Evolutionary conservation across 1,140 invertebrate genomes (phyloP).

Genomic region (Drosophila paulistorum): DNA sequence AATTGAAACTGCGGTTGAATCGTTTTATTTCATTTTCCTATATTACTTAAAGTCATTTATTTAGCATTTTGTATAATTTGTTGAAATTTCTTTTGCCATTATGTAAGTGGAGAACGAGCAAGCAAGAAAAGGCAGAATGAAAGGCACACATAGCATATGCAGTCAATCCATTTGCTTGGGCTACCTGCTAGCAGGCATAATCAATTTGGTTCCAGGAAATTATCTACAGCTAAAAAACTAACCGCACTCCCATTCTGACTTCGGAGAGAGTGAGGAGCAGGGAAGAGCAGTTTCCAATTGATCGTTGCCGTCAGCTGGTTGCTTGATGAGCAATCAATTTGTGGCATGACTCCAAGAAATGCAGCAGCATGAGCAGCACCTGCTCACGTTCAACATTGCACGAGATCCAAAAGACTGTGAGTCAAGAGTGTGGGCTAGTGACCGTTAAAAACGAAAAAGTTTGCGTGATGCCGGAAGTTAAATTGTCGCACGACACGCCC

Average conservation of each 20-base stretch:
- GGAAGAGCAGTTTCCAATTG: conserved; percentile 52
- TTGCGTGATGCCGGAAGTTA: conserved; percentile 70
- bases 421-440: conserved; percentile 43
- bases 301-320: conserved; percentile 71
- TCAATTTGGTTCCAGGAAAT: conserved; percentile 7
- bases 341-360: conserved; percentile 31
- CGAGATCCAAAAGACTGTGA: neutral
- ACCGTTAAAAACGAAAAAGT: conserved; percentile 28
- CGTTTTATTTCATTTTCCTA: neutral
- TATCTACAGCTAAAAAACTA: conserved; percentile 12
- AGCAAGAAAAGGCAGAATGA: neutral
- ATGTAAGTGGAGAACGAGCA: neutral
- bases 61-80: conserved; percentile 7
- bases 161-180: neutral
- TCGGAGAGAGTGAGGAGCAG: neutral
- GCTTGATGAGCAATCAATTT: conserved; percentile 69
- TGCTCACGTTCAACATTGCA: conserved; percentile 43
- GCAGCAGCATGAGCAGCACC: conserved; percentile 45
- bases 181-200: conserved; percentile 9
- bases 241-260: conserved; percentile 15
- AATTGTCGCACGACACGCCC: conserved; percentile 74
- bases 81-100: conserved; percentile 1
- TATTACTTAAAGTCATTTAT: conserved; percentile 8
- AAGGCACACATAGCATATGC: neutral
- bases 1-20: neutral